Percentiles rank a stretch among this genome's conserved stretches.
Evolutionary conservation across 92 coral and sea anemone species (phyloP).

Genomic region (Zoanthus sansibaricus): DNA sequence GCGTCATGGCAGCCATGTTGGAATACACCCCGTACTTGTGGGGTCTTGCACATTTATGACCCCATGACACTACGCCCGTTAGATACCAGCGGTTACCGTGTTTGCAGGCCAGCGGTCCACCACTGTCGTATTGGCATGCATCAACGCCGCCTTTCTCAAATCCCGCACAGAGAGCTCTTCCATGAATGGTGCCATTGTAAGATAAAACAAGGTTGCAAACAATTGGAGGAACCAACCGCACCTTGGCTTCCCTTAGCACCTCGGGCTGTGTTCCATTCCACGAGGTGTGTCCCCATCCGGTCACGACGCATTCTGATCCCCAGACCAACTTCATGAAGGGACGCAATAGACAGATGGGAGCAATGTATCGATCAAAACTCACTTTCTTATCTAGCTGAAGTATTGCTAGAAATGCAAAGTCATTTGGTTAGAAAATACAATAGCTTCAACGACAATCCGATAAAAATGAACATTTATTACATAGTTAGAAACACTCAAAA

Average conservation of each 20-base stretch:
- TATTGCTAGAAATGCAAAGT: constrained; percentile 62
- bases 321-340: constrained; percentile 68
- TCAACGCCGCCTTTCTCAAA: constrained; percentile 90
- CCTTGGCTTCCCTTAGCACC: constrained; percentile 80
- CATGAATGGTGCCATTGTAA: constrained; percentile 89
- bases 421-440: not conserved
- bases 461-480: too few relatives aligned
- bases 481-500: too few relatives aligned
- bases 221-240: constrained; percentile 79
- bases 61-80: constrained; percentile 95
- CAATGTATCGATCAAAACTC: constrained; percentile 54
- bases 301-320: constrained; percentile 76
- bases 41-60: constrained; percentile 89
- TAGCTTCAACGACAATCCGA: too few relatives aligned
- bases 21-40: constrained; percentile 97
- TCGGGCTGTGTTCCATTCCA: constrained; percentile 78
- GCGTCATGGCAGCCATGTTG: constrained; percentile 82
- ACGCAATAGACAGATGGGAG: constrained; percentile 78
- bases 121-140: constrained; percentile 97
- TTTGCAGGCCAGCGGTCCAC: constrained; percentile 89
- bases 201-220: constrained; percentile 77
- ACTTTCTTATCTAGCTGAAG: constrained; percentile 67
- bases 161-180: constrained; percentile 93
- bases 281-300: constrained; percentile 90
- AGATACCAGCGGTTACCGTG: constrained; percentile 77